Percentiles rank a stretch among this genome's conserved stretches.
phyloP scores from a whole-genome alignment of 2,888 invertebrate species.

The Stomorhina lunata region DNA sequence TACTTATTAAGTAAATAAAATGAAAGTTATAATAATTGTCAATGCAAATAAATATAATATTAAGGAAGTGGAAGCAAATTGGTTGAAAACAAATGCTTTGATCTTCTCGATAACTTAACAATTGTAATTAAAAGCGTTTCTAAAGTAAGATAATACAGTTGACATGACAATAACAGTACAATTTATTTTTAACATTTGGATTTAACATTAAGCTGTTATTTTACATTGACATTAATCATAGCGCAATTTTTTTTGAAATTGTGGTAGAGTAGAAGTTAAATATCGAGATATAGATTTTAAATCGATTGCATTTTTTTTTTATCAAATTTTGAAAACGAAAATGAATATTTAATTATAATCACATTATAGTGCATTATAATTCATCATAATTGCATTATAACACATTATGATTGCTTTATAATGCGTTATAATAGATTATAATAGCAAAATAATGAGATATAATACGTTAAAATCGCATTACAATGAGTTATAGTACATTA shows the following conservation, averaged over 20 bases:
- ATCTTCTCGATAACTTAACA: slow-evolving; percentile 15
- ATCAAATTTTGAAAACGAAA: no score
- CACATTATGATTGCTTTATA: no score
- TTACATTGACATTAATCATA: slow-evolving; percentile 21
- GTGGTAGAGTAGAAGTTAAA: no score
- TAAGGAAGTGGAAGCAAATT: slow-evolving; percentile 23
- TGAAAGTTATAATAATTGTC: slow-evolving; percentile 3
- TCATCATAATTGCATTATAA: no score
- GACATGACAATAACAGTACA: not conserved
- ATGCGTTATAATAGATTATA: no score
- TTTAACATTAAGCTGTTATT: not conserved
- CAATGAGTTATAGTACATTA: no score
- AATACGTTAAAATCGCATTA: no score
- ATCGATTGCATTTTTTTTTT: no score
- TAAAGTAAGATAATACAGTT: slow-evolving; percentile 9
- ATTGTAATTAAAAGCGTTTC: slow-evolving; percentile 8
- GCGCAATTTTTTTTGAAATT: not conserved
- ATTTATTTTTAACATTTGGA: not conserved
- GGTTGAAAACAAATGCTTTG: not conserved
- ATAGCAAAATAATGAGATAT: no score
- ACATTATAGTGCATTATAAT: no score
- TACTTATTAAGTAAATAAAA: slow-evolving; percentile 30
- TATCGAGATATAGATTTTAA: no score
- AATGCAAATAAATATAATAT: slow-evolving; percentile 25
- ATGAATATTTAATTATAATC: no score